Evolutionary conservation across 2,888 invertebrate species (phyloP), one percentile per base, ranked within the genome.

Genomic region (Meganola albula): DNA sequence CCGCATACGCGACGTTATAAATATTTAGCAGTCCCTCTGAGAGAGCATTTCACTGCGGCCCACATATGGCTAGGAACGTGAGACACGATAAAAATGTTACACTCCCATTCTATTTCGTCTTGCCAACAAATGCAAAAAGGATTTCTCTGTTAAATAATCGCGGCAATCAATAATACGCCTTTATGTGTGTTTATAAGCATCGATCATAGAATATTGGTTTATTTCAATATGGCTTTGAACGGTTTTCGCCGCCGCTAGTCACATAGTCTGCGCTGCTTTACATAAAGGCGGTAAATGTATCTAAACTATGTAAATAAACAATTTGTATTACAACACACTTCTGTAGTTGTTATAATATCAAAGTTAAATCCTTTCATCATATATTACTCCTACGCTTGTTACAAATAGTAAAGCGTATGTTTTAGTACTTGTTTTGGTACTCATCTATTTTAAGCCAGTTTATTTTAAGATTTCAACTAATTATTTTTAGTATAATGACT

Each of bases 191-290:
- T 53, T 49, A 49, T 38, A 27, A 27, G 12, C 24, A 36, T 37
- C 18, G 36, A 40, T 51, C 47, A 46, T 51, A 43, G 39, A 44
- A 52, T 53, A 58, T 58, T 53, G 53, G 57, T 61, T 57, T 61
- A 57, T 53, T 56, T 57, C 42, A 52, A 38, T 33, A 16, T 33
- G 40, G 37, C 57, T 64, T 60, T 63, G 62, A 63, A 49, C 55
- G 29, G 48, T 34, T 61, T 53, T 58, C 53, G 44, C 40, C 63
- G 37, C 52, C 47, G 34, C 4, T 16, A n/a, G 47, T 28, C 51
- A 36, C 40, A 42, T 41, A 40, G 39, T 41, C 47, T 48, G 52
- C 40, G 47, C 48, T 53, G 48, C 50, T 53, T 44, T 37, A 48
- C 39, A 46, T 30, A 38, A 44, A 47, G 49, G 49, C 49, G 44